These are phyloP conservation scores for Corvus moneduloides DNA, from an alignment of 2,113 vertebrate genomes.

Conservation along the genomic window DNA sequence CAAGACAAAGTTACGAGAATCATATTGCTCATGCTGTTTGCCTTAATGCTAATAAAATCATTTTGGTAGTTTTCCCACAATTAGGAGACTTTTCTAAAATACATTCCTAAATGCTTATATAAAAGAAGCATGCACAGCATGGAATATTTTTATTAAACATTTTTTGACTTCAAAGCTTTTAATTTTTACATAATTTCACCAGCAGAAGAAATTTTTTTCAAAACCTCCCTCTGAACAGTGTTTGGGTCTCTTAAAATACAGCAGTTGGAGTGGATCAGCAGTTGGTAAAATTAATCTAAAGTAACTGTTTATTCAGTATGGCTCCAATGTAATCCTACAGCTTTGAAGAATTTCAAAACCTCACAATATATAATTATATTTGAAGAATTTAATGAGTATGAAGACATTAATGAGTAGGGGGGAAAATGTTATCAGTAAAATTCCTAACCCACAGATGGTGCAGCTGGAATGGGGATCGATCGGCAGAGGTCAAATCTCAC, in stretches of 20 bases:
- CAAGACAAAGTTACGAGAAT: background rate
- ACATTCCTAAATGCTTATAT: background rate
- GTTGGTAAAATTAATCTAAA: slow-evolving; percentile 46
- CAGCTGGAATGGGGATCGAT: background rate
- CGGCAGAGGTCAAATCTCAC: background rate
- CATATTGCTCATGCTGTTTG: background rate
- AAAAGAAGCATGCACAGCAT: background rate
- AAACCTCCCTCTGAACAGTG: background rate
- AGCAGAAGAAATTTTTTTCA: background rate
- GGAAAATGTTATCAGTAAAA: background rate
- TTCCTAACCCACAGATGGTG: background rate
- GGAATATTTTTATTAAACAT: slow-evolving; percentile 1
- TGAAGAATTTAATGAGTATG: background rate
- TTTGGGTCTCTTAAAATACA: slow-evolving; percentile 7
- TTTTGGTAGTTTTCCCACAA: background rate
- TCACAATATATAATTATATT: background rate
- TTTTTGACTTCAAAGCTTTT: slow-evolving; percentile 11
- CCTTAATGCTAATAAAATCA: background rate
- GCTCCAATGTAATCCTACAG: background rate
- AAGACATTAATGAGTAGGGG: background rate
- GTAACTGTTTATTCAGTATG: background rate
- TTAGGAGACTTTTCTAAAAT: slow-evolving; percentile 3
- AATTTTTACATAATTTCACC: slow-evolving; percentile 8
- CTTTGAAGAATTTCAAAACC: background rate
- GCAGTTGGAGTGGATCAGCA: slow-evolving; percentile 16